phyloP scores from a whole-genome alignment of 2,888 invertebrate genomes.

The Chaitophorus viminalis region DNA sequence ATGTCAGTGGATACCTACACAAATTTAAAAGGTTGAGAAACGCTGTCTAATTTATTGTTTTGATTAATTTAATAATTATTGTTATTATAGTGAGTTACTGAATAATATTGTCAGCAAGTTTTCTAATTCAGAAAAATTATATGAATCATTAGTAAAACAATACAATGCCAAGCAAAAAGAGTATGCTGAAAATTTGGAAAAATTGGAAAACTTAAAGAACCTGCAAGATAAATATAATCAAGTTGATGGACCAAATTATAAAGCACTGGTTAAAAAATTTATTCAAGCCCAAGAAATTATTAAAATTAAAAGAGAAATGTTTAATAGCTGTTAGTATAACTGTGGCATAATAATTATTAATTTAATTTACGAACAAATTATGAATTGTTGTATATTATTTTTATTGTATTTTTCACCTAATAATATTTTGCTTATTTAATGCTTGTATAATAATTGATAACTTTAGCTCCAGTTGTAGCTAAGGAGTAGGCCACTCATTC shows the following conservation, averaged over 20 bases:
- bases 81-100: constrained; percentile 37
- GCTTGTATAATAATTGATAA: too few species aligned
- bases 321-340: neutral
- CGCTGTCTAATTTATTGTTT: neutral
- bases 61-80: neutral
- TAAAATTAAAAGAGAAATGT: constrained; percentile 58
- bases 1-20: too few species aligned
- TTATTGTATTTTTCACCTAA: too few species aligned
- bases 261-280: constrained; percentile 36
- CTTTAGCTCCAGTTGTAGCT: too few species aligned
- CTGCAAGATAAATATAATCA: constrained; percentile 38
- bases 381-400: too few species aligned
- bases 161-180: constrained; percentile 26
- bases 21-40: too few species aligned
- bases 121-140: constrained; percentile 17
- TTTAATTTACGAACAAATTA: too few species aligned
- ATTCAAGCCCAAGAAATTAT: constrained; percentile 48
- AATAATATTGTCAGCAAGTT: constrained; percentile 22
- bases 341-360: too few species aligned
- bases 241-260: constrained; percentile 47
- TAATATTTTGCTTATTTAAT: too few species aligned
- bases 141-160: neutral
- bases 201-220: neutral
- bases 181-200: constrained; percentile 8
- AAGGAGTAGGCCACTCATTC: too few species aligned